These are phyloP conservation scores for Hoplodrina ambigua DNA, from an alignment of 2,888 invertebrate genomes.

Conservation along the genomic window DNA sequence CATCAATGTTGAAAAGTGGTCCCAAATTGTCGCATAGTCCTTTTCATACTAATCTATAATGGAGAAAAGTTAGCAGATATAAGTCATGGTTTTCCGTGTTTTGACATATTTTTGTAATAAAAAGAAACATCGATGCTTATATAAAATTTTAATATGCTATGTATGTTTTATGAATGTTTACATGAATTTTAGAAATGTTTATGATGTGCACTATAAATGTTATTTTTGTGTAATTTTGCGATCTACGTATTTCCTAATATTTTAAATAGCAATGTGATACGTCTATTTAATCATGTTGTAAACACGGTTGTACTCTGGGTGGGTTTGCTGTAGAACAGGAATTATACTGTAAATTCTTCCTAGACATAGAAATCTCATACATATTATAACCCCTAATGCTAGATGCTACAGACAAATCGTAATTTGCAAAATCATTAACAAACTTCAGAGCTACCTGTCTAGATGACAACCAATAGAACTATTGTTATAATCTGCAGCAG, in stretches of 20 bases:
- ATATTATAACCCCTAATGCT: conserved; percentile 6
- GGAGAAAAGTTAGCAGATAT: conserved; percentile 34
- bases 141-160: conserved; percentile 14
- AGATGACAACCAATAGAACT: no score
- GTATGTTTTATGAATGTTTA: conserved; percentile 57
- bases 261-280: conserved; percentile 14
- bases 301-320: neutral
- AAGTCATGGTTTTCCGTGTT: conserved; percentile 47
- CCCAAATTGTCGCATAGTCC: no score
- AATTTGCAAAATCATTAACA: conserved; percentile 6
- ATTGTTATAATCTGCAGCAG: neutral
- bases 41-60: conserved; percentile 21
- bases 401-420: neutral
- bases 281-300: conserved; percentile 18
- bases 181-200: conserved; percentile 68
- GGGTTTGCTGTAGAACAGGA: neutral
- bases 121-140: conserved; percentile 36
- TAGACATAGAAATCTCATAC: conserved; percentile 15
- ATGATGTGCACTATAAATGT: conserved; percentile 42
- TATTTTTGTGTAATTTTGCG: conserved; percentile 39
- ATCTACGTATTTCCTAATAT: conserved; percentile 25
- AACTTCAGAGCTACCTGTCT: neutral
- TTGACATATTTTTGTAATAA: conserved; percentile 48
- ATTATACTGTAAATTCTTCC: neutral
- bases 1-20: no score